Conservation (phyloP, 2,797 vertebrate species). For the Manis pentadactyla region DNA sequence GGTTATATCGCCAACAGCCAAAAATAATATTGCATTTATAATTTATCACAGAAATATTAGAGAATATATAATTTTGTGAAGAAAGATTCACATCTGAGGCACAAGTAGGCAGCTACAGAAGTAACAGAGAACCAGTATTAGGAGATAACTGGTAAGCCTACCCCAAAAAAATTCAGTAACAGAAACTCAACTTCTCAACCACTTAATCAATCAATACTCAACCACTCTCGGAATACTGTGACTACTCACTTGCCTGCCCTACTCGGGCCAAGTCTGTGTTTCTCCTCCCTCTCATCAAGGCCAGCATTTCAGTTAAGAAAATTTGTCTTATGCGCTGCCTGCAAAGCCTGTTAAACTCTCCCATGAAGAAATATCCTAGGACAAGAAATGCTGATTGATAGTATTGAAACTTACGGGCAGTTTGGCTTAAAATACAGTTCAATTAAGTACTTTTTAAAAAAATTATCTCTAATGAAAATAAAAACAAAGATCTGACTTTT, state of each 20-base stretch:
- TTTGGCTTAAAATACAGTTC: slow-evolving; percentile 44
- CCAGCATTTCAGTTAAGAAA: neutral
- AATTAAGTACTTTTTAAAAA: neutral
- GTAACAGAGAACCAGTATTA: neutral
- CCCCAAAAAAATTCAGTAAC: neutral
- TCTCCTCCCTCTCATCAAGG: neutral
- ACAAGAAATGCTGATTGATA: neutral
- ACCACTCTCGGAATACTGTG: neutral
- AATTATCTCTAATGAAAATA: slow-evolving; percentile 29
- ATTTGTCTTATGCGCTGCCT: neutral
- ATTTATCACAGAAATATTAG: neutral
- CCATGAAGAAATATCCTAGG: neutral
- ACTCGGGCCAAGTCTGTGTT: neutral
- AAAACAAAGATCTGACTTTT: neutral
- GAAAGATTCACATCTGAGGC: neutral
- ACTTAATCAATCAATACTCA: neutral
- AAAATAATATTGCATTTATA: neutral
- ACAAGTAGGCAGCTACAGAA: neutral
- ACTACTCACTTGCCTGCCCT: neutral
- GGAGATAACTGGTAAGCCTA: neutral
- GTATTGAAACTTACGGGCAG: neutral
- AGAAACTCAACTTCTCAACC: neutral
- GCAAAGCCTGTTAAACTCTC: neutral
- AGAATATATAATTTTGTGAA: neutral
- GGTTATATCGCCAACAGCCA: neutral